Base-by-base conservation (phyloP, 2,113 vertebrate genomes). In the Pseudopipra pipra region DNA sequence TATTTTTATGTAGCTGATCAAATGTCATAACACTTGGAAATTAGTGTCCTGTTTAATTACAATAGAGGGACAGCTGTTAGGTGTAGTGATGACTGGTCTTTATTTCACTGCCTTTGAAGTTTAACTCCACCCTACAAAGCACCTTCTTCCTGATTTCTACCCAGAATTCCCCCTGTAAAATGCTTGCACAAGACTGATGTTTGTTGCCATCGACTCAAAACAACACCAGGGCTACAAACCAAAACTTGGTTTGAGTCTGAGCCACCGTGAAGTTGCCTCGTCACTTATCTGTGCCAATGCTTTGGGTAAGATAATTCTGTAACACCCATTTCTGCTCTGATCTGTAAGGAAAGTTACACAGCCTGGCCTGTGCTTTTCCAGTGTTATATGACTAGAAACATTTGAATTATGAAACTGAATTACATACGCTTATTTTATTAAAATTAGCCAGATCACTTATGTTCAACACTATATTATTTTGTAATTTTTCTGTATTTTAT, bases 31-130 rank as follows among this genome's bases (percentile, higher is more conserved):
- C 90, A 96, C 79, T 90, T 96, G 61, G 68, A 76, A 94, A 96
- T 97, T 54, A 94, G 94, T 93, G 93, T 83, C 54, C 63, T 77
- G 20, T 90, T 97, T 96, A 97, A 97, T 95, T 95, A 90, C 90
- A 95, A 90, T 47, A 94, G 89, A 78, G 72, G 92, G 83, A 80
- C 63, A 93, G 90, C 83, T 93, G 35, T 71, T 87, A 93, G 77
- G 39, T 68, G 52, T 16, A 93, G 67, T 4, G 79, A 96, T 95
- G 95, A 97, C 75, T 93, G 85, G 84, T 77, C 75, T 77, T 80
- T 95, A 74, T 90, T 97, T 87, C 82, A 41, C 51, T 0, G 28
- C 47, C 95, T 95, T 95, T 97, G 95, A 96, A 94, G 90, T 81
- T 89, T 72, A 72, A 90, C 93, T 93, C 93, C 93, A 95, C 96